phyloP scores from a whole-genome alignment of 2,797 vertebrate species.

The Tapera naevia region DNA sequence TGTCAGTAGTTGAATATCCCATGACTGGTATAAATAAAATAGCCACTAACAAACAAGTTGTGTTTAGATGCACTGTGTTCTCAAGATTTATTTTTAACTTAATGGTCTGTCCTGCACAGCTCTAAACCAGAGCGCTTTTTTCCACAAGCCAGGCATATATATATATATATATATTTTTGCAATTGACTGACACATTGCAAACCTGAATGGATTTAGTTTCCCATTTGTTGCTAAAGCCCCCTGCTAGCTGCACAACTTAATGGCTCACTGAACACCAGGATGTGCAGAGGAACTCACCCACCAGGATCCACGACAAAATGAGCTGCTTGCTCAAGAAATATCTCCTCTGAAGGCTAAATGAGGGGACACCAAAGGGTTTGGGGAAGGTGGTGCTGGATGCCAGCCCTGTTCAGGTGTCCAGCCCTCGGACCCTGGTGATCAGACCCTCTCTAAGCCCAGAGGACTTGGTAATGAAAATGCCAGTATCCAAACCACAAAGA shows the following conservation, averaged over 20 bases:
- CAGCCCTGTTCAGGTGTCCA: fast-evolving
- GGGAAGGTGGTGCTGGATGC: not conserved
- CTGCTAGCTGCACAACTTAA: not conserved
- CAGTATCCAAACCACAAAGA: not conserved
- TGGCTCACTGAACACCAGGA: not conserved
- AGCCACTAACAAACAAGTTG: not conserved
- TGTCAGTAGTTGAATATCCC: not conserved
- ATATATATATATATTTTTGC: not conserved
- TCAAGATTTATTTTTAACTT: constrained; percentile 8
- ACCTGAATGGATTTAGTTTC: not conserved
- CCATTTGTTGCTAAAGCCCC: not conserved
- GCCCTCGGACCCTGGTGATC: not conserved
- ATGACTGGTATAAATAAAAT: not conserved
- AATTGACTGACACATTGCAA: not conserved
- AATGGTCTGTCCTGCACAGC: not conserved
- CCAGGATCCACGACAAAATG: not conserved
- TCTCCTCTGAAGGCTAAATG: not conserved
- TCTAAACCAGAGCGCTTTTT: not conserved
- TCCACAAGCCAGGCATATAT: not conserved
- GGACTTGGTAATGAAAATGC: not conserved
- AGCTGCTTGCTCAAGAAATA: not conserved
- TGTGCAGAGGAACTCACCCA: not conserved
- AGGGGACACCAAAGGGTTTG: not conserved
- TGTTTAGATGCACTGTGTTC: not conserved
- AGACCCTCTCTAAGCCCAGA: fast-evolving